Evolutionary conservation across 2,797 vertebrate genomes (phyloP), one percentile per base, ranked within the genome.

Genomic region (Acanthiza pusilla): DNA sequence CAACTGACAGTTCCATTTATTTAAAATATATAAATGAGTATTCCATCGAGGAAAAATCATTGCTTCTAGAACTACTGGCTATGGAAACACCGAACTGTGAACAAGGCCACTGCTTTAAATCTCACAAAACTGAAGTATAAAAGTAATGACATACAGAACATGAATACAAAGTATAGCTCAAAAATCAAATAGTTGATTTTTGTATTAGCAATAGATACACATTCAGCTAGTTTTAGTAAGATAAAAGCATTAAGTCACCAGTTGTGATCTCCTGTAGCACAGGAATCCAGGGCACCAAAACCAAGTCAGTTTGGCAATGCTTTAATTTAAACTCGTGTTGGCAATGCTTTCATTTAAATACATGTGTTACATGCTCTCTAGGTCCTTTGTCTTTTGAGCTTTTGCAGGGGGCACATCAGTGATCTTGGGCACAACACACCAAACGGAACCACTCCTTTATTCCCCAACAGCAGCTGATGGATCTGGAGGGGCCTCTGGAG

Each of bases 331-430:
- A 42, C 21, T 29, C 11, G 20, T 18, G 34, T 36, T 25, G 23
- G 57, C 58, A 40, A 32, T 63, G 61, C 19, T 34, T 48, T 36
- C 36, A 32, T 60, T 51, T 43, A 57, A 40, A 36, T 27, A 58
- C 0, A 0, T 3, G 10, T 3, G 10, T 30, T 43, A 16, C 0
- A 0, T 12, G n/a, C 21, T 78, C 21, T 78, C 26, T 22, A 72
- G 61, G 58, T 50, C 47, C 55, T 67, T 38, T 70, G 40, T 36
- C 34, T 57, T 11, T 5, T 0, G 1, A 26, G 60, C 25, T 63
- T 66, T 72, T 68, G 26, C 48, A 65, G 34, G 32, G 36, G 57
- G 2, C 7, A 29, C 23, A n/a, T 27, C 5, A 5, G 32, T 30
- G 3, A 9, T 32, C 25, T 20, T 36, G 30, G 32, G 66, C 38